A percentile compares a stretch with the other conserved stretches of the same genome.
Evolutionary conservation across 2,797 vertebrate genomes (phyloP).

Genomic region (Holocentrus rufus): DNA sequence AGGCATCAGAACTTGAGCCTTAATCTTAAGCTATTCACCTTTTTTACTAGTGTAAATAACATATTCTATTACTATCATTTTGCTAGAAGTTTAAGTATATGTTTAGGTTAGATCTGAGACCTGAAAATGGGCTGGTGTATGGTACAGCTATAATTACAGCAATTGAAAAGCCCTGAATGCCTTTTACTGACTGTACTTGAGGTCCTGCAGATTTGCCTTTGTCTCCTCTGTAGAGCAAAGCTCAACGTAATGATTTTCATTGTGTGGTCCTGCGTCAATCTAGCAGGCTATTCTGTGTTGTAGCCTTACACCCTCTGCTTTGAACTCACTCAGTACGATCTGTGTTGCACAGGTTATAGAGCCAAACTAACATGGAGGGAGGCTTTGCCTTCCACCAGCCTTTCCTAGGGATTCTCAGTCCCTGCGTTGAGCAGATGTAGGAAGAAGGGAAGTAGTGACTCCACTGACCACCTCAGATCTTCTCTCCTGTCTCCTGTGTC

Average conservation of each 20-base stretch:
- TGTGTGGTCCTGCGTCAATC: conserved; percentile 65
- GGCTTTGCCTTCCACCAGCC: conserved; percentile 34
- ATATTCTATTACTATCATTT: conserved; percentile 28
- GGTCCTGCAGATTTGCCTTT: conserved; percentile 40
- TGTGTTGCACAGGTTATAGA: conserved; percentile 45
- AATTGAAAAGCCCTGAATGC: conserved; percentile 26
- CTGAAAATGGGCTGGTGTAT: conserved; percentile 38
- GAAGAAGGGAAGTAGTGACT: conserved; percentile 28
- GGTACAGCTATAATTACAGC: conserved; percentile 39
- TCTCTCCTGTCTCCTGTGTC: conserved; percentile 60
- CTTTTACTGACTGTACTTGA: conserved; percentile 31
- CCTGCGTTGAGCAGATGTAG: conserved; percentile 41
- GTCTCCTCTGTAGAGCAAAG: conserved; percentile 54
- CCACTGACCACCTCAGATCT: conserved; percentile 46
- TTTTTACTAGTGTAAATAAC: conserved; percentile 34
- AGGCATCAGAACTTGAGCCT: conserved; percentile 15
- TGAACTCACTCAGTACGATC: conserved; percentile 34
- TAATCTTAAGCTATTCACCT: conserved; percentile 9
- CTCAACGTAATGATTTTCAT: conserved; percentile 35
- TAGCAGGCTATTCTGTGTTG: conserved; percentile 9
- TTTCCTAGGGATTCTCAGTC: conserved; percentile 31
- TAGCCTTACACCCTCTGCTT: conserved; percentile 45
- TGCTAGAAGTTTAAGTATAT: conserved; percentile 29
- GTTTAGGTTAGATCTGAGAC: conserved; percentile 44
- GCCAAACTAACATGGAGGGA: conserved; percentile 41